Percentiles rank a stretch among this genome's conserved stretches.
These are phyloP conservation scores for Ormia ochracea DNA, from an alignment of 2,888 invertebrate genomes.

Conservation along the genomic window DNA sequence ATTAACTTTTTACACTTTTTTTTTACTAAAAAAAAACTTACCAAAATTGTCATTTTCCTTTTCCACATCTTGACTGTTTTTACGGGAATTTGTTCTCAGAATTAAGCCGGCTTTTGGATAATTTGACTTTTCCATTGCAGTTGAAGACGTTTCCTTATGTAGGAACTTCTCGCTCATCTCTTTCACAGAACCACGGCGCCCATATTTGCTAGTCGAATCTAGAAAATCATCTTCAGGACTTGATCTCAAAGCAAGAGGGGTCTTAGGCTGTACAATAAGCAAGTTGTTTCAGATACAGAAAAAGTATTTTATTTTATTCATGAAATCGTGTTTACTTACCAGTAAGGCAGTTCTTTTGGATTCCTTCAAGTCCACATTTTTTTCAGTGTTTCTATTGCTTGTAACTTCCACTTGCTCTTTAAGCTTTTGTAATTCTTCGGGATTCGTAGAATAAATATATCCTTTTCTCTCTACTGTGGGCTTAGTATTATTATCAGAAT, in stretches of 20 bases:
- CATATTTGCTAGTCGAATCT: conserved; percentile 70
- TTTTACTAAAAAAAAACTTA: too few relatives aligned
- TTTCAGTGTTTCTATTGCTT: not conserved
- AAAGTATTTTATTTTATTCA: not conserved
- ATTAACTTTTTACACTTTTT: too few relatives aligned
- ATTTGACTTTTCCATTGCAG: conserved; percentile 68
- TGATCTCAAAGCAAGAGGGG: conserved; percentile 12
- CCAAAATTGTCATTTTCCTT: conserved; percentile 44
- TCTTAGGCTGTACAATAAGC: not conserved
- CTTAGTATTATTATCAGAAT: conserved; percentile 83
- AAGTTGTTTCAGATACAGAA: not conserved
- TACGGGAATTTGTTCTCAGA: conserved; percentile 79
- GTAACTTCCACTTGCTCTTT: conserved; percentile 59
- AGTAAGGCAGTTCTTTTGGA: conserved; percentile 33
- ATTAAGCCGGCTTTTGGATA: conserved; percentile 87
- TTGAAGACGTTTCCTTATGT: conserved; percentile 79
- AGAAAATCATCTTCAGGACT: conserved; percentile 59
- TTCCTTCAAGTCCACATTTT: conserved; percentile 37
- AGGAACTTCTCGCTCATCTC: conserved; percentile 88
- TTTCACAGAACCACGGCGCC: conserved; percentile 85
- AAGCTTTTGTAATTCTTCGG: conserved; percentile 75
- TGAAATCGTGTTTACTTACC: conserved; percentile 4
- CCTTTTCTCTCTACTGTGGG: conserved; percentile 84
- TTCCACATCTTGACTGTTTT: conserved; percentile 44
- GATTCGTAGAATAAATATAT: conserved; percentile 83